These are phyloP conservation scores for Drosophila tropicalis DNA, from an alignment of 1,140 invertebrate species.

Conservation along the genomic window DNA sequence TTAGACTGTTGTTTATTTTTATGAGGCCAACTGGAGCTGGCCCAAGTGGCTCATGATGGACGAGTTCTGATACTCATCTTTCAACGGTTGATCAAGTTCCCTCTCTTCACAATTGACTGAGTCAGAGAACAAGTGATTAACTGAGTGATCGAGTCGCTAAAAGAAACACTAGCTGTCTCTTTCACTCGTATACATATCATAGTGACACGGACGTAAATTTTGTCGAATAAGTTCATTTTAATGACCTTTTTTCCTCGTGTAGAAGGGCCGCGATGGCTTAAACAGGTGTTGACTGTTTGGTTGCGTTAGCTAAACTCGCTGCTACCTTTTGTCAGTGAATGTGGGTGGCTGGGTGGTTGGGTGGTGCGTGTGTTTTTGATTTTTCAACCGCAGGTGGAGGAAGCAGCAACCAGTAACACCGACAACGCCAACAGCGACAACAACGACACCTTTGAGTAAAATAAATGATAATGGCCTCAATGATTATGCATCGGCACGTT, in stretches of 20 bases:
- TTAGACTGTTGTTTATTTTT: too few species aligned
- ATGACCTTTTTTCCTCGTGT: neutral
- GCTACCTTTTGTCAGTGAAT: conserved; percentile 12
- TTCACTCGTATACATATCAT: too few species aligned
- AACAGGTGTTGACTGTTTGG: conserved; percentile 6
- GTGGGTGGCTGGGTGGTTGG: conserved; percentile 41
- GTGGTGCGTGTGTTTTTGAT: conserved; percentile 71
- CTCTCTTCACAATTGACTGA: too few species aligned
- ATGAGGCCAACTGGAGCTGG: too few species aligned
- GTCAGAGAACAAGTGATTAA: too few species aligned
- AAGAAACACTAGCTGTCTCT: too few species aligned
- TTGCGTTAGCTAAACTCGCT: conserved; percentile 30
- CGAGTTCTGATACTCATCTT: too few species aligned
- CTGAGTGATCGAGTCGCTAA: too few species aligned
- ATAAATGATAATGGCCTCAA: conserved; percentile 80
- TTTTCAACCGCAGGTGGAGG: conserved; percentile 42
- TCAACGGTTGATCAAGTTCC: too few species aligned
- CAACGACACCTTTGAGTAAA: conserved; percentile 76
- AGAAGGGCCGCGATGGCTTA: neutral
- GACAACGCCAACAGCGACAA: conserved; percentile 48
- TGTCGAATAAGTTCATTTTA: too few species aligned
- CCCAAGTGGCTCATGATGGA: too few species aligned
- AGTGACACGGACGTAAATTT: too few species aligned
- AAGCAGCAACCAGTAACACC: neutral
- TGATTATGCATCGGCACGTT: conserved; percentile 81